Evolutionary conservation across 2,797 vertebrate genomes (phyloP).

Genomic region (Malurus splendens): DNA sequence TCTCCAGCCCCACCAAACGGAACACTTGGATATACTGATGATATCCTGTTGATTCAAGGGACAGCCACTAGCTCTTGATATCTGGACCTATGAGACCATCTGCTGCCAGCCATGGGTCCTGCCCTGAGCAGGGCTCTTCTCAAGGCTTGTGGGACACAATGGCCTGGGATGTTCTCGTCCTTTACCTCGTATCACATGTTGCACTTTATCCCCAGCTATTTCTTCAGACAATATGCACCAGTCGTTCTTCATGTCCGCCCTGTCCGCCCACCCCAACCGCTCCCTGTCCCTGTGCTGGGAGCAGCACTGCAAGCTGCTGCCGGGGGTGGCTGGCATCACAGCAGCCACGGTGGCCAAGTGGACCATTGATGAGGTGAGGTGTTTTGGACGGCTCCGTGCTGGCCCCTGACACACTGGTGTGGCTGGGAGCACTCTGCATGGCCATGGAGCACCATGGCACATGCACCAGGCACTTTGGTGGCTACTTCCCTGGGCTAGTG

Average conservation of each 20-base stretch:
- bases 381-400: not conserved
- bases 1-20: not conserved
- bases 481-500: rapidly evolving
- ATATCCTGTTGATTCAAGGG: not conserved
- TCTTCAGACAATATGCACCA: slow-evolving; percentile 83
- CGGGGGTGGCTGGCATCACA: slow-evolving; percentile 91
- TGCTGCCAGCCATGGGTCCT: not conserved
- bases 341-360: slow-evolving; percentile 87
- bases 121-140: not conserved
- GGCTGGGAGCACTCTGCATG: not conserved
- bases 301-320: slow-evolving; percentile 95
- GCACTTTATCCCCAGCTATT: slow-evolving; percentile 71
- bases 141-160: not conserved
- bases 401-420: not conserved
- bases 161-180: not conserved
- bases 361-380: slow-evolving; percentile 89
- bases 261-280: slow-evolving; percentile 86
- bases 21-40: not conserved
- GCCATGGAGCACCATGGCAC: not conserved
- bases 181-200: not conserved
- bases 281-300: slow-evolving; percentile 94
- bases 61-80: not conserved
- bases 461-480: not conserved
- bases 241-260: slow-evolving; percentile 91
- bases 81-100: not conserved